These are phyloP conservation scores for Mimachlamys varia DNA, from an alignment of 2,888 invertebrate genomes.

Conservation along the genomic window DNA sequence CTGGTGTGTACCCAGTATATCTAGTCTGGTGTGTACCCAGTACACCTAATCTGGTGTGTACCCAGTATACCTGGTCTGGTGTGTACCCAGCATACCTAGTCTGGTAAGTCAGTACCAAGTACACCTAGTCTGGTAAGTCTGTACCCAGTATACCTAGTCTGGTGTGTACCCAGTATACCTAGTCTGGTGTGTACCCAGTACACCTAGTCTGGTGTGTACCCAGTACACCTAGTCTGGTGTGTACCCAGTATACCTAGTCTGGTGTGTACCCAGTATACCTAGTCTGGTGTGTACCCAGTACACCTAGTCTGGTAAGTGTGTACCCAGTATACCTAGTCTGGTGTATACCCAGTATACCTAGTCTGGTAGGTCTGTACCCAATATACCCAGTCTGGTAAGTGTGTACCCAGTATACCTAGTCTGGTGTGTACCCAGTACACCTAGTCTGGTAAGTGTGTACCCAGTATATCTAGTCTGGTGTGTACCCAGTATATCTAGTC, in stretches of 20 bases:
- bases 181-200: background rate
- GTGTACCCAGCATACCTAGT: background rate
- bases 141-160: constrained; percentile 2
- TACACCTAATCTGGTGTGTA: too few relatives aligned
- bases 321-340: background rate
- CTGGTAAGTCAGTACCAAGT: background rate
- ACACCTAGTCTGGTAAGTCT: background rate
- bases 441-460: background rate
- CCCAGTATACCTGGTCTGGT: background rate
- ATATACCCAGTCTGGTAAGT: too few relatives aligned
- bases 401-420: too few relatives aligned
- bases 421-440: background rate
- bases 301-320: background rate
- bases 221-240: background rate
- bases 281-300: background rate
- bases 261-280: constrained; percentile 1
- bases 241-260: background rate
- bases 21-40: too few relatives aligned
- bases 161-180: background rate
- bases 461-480: background rate
- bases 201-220: background rate
- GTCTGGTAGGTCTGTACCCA: background rate
- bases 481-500: background rate
- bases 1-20: too few relatives aligned
- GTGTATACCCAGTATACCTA: background rate